Evolutionary conservation across 2,888 invertebrate genomes (phyloP), one percentile per base, ranked within the genome.

Genomic region (Lasioglossum malachurum): DNA sequence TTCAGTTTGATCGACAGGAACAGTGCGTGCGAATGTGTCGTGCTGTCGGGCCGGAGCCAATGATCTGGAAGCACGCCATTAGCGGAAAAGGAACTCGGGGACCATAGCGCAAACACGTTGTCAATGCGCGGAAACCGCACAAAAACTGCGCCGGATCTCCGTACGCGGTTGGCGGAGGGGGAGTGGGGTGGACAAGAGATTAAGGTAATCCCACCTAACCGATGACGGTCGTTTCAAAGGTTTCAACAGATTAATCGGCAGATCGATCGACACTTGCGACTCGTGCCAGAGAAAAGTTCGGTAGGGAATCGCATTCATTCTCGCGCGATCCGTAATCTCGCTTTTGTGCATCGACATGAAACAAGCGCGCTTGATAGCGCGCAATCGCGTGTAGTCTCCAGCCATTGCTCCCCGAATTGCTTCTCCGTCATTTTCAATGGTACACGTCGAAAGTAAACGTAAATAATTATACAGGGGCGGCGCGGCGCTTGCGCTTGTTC

Each of bases 151-250:
- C 5, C 82, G 82, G 84, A 84, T 88, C 80, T 64, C 38, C 60
- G 27, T 72, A 0, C 67, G 8, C 23, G 35, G 19, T 69, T 12
- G 4, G 57, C 12, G 0, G 4, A 4, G 0, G 23, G 67, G 84
- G 77, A 2, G 3, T 23, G 23, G n/a, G 89, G 78, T 88, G 86
- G 88, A 74, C 86, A 67, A 89, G 91, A 93, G 94, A 94, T 94
- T 94, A 94, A 91, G 92, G 92, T 94, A 94, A 94, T 93, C 93
- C 93, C 84, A 88, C 86, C 91, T 93, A 94, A 94, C 93, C 93
- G 94, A 93, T 93, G 94, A 94, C 92, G 93, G 91, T 93, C 92
- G 91, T 93, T 94, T 83, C 90, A 94, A 94, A 94, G 94, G 94
- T 93, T 94, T 94, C 94, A 93, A 89, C 93, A 91, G 94, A 94